Conservation (phyloP, 1,140 invertebrate genomes). For the Heliconius nattereri region DNA sequence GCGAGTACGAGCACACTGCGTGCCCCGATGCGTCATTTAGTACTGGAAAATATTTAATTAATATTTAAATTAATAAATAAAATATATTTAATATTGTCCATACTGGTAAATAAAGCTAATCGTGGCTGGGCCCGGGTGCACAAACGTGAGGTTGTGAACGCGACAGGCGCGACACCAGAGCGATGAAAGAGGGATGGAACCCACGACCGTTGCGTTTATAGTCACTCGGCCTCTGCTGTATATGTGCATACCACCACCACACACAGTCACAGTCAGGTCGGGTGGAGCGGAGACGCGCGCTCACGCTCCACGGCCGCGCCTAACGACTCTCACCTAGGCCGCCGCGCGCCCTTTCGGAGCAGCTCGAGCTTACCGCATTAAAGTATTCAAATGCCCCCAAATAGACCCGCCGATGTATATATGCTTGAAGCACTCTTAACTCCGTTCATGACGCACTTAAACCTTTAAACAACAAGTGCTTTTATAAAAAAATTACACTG, state of each 20-base stretch:
- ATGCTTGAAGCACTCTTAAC: conserved; percentile 17
- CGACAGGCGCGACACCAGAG: too few relatives aligned
- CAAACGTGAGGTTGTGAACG: too few relatives aligned
- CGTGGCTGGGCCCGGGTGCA: too few relatives aligned
- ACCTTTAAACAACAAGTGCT: conserved; percentile 17
- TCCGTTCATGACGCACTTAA: conserved; percentile 9
- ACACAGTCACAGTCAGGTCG: too few relatives aligned
- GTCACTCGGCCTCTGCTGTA: too few relatives aligned
- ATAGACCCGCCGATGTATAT: conserved; percentile 21
- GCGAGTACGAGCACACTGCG: background rate
- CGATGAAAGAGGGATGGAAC: too few relatives aligned
- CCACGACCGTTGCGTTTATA: too few relatives aligned
- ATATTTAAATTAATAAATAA: too few relatives aligned
- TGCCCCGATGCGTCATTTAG: background rate
- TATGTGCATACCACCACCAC: too few relatives aligned
- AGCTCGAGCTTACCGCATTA: conserved; percentile 29
- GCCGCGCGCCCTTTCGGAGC: conserved; percentile 18
- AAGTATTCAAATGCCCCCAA: conserved; percentile 20
- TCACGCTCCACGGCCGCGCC: conserved; percentile 19
- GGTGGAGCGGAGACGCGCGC: conserved; percentile 6
- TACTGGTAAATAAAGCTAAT: too few relatives aligned
- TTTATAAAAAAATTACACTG: conserved; percentile 22
- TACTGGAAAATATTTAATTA: background rate
- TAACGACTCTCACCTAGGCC: conserved; percentile 26
- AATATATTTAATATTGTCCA: too few relatives aligned